Evolutionary conservation across 2,888 invertebrate genomes (phyloP).

Genomic region (Bellardia pandia): DNA sequence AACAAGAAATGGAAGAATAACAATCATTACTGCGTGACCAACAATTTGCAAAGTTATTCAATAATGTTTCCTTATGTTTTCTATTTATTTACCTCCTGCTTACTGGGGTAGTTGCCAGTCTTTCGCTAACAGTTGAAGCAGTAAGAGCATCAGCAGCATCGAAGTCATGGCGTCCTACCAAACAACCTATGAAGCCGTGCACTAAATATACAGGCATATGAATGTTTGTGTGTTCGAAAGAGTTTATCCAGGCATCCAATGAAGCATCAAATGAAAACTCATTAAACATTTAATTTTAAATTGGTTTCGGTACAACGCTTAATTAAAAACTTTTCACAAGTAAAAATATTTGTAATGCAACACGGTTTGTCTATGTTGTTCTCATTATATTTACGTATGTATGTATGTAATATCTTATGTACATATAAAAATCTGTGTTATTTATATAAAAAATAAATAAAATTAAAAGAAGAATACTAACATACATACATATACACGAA

Average conservation of each 20-base stretch:
- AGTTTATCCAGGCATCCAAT: slow-evolving; percentile 47
- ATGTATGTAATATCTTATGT: neutral
- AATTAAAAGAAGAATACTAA: slow-evolving; percentile 1
- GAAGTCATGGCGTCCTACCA: neutral
- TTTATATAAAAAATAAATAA: neutral
- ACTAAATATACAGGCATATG: neutral
- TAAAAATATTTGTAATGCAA: slow-evolving; percentile 64
- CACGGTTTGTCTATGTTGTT: slow-evolving; percentile 44
- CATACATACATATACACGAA: neutral
- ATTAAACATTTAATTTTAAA: slow-evolving; percentile 73
- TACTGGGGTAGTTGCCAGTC: neutral
- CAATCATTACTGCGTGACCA: slow-evolving; percentile 67
- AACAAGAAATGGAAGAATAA: slow-evolving; percentile 40
- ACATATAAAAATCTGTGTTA: neutral
- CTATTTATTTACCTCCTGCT: slow-evolving; percentile 52
- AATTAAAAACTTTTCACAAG: slow-evolving; percentile 71
- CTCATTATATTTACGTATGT: neutral
- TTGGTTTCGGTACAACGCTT: slow-evolving; percentile 72
- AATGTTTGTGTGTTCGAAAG: neutral
- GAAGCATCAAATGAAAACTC: slow-evolving; percentile 70
- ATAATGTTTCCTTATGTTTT: slow-evolving; percentile 52
- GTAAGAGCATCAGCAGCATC: slow-evolving; percentile 16
- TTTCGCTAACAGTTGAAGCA: slow-evolving; percentile 28
- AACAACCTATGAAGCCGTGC: slow-evolving; percentile 29
- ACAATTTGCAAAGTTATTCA: slow-evolving; percentile 69